Percentiles rank a stretch among this genome's conserved stretches.
phyloP scores from a whole-genome alignment of 2,888 invertebrate species.

The Odontocolon sp. region DNA sequence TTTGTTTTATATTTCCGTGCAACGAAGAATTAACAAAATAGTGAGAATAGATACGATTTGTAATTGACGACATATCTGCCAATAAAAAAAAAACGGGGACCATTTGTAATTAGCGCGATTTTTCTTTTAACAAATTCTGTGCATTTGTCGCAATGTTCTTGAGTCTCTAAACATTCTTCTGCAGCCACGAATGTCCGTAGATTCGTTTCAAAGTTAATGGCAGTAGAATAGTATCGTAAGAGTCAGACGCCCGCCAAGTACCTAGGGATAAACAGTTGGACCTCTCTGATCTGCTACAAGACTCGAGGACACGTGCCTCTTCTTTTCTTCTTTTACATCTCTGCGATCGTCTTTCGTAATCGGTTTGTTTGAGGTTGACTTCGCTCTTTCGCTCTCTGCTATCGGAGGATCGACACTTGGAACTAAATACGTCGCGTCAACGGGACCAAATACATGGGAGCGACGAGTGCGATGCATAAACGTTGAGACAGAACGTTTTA shows the following conservation, averaged over 20 bases:
- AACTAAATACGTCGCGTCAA: conserved; percentile 10
- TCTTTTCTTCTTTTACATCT: conserved; percentile 36
- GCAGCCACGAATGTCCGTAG: too few relatives aligned
- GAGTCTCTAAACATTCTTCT: too few relatives aligned
- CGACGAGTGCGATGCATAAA: not conserved
- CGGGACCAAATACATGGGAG: not conserved
- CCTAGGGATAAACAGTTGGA: not conserved
- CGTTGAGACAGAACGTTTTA: not conserved
- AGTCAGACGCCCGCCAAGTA: not conserved
- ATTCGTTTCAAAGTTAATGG: too few relatives aligned
- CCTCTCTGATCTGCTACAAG: not conserved
- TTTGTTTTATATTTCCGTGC: too few relatives aligned
- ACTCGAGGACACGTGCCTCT: conserved; percentile 22
- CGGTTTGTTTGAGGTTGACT: conserved; percentile 64
- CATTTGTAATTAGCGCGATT: too few relatives aligned
- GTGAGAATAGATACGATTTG: too few relatives aligned
- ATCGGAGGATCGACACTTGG: conserved; percentile 26
- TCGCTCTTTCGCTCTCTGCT: conserved; percentile 55
- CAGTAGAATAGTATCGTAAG: too few relatives aligned
- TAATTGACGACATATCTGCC: too few relatives aligned
- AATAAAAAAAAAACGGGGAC: too few relatives aligned
- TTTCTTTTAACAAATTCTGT: too few relatives aligned
- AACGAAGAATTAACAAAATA: too few relatives aligned
- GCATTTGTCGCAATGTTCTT: too few relatives aligned
- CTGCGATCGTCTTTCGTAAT: not conserved